Percentiles rank a stretch among this genome's conserved stretches.
Evolutionary conservation across 64 coral and sea anemone genomes (phyloP).

Genomic region (Pocillopora damicornis): DNA sequence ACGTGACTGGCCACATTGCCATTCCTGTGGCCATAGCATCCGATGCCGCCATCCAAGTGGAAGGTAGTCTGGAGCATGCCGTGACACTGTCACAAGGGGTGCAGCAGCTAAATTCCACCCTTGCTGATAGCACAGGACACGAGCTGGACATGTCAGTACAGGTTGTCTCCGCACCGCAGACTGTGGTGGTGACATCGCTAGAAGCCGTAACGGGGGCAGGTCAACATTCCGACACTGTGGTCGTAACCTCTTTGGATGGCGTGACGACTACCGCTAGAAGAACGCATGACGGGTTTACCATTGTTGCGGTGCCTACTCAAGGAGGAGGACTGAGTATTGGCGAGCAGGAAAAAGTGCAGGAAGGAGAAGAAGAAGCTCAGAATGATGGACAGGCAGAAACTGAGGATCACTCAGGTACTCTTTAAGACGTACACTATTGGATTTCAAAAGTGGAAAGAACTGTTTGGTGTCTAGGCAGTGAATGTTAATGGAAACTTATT

Average conservation of each 20-base stretch:
- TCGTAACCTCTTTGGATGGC: constrained; percentile 45
- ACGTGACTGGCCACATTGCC: constrained; percentile 85
- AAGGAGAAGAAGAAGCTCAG: constrained; percentile 13
- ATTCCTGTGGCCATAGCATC: constrained; percentile 98
- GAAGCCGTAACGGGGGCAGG: constrained; percentile 61
- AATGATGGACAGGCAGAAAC: constrained; percentile 28
- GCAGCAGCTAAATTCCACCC: constrained; percentile 59
- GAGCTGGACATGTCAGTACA: constrained; percentile 65
- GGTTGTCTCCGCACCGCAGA: constrained; percentile 71
- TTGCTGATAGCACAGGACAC: constrained; percentile 54
- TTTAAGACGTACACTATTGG: not conserved
- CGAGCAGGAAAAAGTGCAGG: constrained; percentile 60
- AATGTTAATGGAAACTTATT: too few species aligned
- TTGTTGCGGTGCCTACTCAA: constrained; percentile 46
- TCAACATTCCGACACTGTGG: constrained; percentile 48
- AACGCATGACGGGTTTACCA: constrained; percentile 49
- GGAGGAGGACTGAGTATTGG: constrained; percentile 44
- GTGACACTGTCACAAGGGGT: constrained; percentile 64
- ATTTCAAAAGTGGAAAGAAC: not conserved
- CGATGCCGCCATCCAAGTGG: constrained; percentile 82
- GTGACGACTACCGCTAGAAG: constrained; percentile 48
- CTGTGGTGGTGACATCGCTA: constrained; percentile 85
- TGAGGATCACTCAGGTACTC: constrained; percentile 25
- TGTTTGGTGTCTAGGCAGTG: too few species aligned
- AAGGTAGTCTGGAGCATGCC: constrained; percentile 64